These are phyloP conservation scores for Lophochroa leadbeateri DNA, from an alignment of 2,113 vertebrate genomes.

Conservation along the genomic window DNA sequence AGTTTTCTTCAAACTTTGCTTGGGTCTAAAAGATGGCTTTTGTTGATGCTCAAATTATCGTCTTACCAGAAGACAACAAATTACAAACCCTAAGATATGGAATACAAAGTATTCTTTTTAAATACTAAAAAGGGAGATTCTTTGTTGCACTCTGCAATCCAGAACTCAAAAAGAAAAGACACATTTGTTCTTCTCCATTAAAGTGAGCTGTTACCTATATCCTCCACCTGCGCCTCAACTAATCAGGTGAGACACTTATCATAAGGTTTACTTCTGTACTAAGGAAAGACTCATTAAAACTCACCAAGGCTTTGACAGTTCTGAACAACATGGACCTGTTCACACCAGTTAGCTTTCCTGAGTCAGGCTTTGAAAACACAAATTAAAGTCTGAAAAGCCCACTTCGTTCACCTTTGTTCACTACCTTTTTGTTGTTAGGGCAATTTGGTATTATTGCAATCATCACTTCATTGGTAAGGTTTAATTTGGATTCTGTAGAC, in stretches of 20 bases:
- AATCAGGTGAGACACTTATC: not conserved
- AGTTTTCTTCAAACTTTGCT: not conserved
- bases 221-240: not conserved
- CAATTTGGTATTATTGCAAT: not conserved
- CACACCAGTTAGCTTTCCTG: not conserved
- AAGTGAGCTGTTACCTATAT: not conserved
- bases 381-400: not conserved
- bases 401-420: not conserved
- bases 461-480: not conserved
- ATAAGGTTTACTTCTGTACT: not conserved
- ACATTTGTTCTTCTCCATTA: not conserved
- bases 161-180: not conserved
- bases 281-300: not conserved
- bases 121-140: not conserved
- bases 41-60: not conserved
- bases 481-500: not conserved
- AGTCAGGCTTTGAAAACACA: not conserved
- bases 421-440: not conserved
- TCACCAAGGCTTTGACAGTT: not conserved
- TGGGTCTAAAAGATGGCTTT: not conserved
- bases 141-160: not conserved
- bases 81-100: not conserved
- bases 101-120: not conserved
- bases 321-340: not conserved
- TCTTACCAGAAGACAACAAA: not conserved